Conservation (phyloP, 2,888 invertebrate genomes). For the Falcaria lacertinaria region DNA sequence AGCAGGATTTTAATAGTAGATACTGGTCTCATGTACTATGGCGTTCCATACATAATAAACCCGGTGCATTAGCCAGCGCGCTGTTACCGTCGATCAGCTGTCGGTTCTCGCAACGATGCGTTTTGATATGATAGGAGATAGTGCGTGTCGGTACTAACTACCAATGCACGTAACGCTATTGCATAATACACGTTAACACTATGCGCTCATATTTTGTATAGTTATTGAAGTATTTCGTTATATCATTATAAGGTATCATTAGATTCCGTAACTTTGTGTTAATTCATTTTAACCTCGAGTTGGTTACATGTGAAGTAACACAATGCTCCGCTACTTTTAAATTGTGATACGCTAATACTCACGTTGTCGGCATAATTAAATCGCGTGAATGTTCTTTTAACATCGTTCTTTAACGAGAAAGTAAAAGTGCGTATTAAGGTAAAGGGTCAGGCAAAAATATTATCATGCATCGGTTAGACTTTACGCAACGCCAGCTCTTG, state of each 20-base stretch:
- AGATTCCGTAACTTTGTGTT: constrained; percentile 7
- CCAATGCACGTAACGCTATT: constrained; percentile 51
- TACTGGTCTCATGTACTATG: no score
- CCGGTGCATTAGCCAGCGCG: constrained; percentile 4
- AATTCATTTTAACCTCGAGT: not conserved
- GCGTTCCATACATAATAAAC: not conserved
- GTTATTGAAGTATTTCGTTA: constrained; percentile 37
- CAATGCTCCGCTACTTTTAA: constrained; percentile 4
- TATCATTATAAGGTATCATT: constrained; percentile 43
- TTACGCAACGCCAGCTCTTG: constrained; percentile 46
- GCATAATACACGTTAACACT: constrained; percentile 47
- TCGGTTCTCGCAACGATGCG: constrained; percentile 58
- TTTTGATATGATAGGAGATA: constrained; percentile 66
- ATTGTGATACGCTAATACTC: not conserved
- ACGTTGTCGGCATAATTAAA: not conserved
- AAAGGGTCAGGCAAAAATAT: constrained; percentile 21
- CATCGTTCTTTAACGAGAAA: constrained; percentile 4
- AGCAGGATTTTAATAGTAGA: no score
- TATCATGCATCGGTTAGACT: not conserved
- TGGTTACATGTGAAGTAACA: constrained; percentile 10
- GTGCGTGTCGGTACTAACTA: constrained; percentile 49
- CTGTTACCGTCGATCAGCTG: constrained; percentile 51
- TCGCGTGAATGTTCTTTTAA: constrained; percentile 5
- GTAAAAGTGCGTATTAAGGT: constrained; percentile 21
- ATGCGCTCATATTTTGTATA: constrained; percentile 31